A percentile compares a stretch with the other conserved stretches of the same genome.
Evolutionary conservation across 2,888 invertebrate genomes (phyloP).

Genomic region (Cactoblastis cactorum): DNA sequence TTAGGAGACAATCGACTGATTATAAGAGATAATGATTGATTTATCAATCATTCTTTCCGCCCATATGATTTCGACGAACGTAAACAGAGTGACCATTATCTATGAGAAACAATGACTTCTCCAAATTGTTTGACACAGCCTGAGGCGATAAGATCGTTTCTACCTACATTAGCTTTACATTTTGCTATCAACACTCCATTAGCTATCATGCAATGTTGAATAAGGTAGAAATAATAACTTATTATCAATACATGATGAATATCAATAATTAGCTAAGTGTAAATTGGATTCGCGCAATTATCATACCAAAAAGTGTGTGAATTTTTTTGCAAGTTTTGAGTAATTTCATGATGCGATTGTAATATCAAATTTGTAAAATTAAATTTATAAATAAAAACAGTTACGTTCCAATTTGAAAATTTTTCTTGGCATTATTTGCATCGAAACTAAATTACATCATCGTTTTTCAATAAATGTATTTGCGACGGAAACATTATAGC

Average conservation of each 20-base stretch:
- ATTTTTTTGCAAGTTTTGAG: no score
- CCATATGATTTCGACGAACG: conserved; percentile 1
- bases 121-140: conserved; percentile 32
- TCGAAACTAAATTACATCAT: no score
- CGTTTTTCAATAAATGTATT: no score
- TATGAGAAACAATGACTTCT: not conserved
- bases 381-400: no score
- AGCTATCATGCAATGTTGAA: conserved; percentile 14
- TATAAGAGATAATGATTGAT: not conserved
- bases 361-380: no score
- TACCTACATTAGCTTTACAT: conserved; percentile 35
- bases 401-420: no score
- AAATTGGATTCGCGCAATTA: no score
- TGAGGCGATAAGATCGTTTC: conserved; percentile 32
- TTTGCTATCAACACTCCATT: conserved; percentile 45
- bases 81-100: conserved; percentile 6
- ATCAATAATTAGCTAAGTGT: no score
- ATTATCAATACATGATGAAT: not conserved
- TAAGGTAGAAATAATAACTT: not conserved
- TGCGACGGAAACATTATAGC: no score
- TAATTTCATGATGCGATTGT: no score
- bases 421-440: no score
- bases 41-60: conserved; percentile 6
- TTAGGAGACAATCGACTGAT: not conserved
- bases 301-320: no score